Conservation (phyloP, 2,888 invertebrate species). For the Pediacus dermestoides region DNA sequence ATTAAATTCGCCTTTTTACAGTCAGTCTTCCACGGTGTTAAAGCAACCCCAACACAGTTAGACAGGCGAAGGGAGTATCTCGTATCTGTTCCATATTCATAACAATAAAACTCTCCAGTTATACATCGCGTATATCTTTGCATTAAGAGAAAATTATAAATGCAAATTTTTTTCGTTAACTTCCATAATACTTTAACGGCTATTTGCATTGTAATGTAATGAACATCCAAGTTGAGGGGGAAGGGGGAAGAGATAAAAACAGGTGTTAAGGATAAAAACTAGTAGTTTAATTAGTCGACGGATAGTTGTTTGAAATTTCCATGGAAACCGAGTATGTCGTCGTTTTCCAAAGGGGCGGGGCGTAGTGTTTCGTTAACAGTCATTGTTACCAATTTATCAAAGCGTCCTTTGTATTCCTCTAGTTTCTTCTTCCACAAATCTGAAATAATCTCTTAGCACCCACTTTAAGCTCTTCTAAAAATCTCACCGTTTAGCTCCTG, state of each 20-base stretch:
- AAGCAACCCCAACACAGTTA: no score
- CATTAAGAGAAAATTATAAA: no score
- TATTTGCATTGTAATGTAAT: no score
- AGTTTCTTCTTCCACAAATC: conserved; percentile 27
- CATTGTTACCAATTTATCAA: conserved; percentile 24
- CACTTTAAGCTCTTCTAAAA: background rate
- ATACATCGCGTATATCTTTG: no score
- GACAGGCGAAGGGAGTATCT: no score
- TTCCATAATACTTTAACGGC: no score
- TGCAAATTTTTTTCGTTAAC: no score
- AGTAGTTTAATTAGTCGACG: conserved; percentile 32
- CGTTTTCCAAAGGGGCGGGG: conserved; percentile 24
- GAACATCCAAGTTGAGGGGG: no score
- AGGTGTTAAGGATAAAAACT: background rate
- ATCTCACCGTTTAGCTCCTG: conserved; percentile 56
- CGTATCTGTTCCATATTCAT: no score
- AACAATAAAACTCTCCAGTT: no score
- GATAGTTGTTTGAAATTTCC: conserved; percentile 36
- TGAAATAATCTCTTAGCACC: conserved; percentile 16
- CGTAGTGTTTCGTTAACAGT: conserved; percentile 30
- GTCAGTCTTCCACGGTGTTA: no score
- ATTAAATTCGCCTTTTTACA: no score
- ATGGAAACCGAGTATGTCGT: conserved; percentile 34
- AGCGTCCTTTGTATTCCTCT: conserved; percentile 24
- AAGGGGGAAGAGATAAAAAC: background rate